Base-by-base conservation (phyloP, 2,113 vertebrate species). In the Vanacampus margaritifer region DNA sequence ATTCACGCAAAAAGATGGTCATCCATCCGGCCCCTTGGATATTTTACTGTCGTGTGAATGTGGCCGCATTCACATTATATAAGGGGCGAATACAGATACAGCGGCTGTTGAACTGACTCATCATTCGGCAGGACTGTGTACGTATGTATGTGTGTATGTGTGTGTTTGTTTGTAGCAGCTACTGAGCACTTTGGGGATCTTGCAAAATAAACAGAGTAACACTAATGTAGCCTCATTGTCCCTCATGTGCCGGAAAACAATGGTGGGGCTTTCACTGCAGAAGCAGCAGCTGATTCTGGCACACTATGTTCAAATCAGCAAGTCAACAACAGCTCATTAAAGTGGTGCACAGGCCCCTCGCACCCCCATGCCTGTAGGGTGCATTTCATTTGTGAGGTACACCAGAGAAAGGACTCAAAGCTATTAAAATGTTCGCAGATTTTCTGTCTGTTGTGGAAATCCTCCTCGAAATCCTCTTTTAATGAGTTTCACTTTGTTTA, bases 161-260 rank as follows among this genome's bases (percentile, higher is more conserved):
- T 48, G 50, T 45, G 6, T 23, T 10, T 43, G 54, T 76, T 80
- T 68, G 53, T 66, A 77, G 82, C 80, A 81, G 72, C 54, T 1
- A 13, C 56, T 67, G 71, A 11, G 65, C 43, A 75, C 58, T 66
- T 74, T 76, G 81, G 75, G 81, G 79, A 72, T 35, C 65, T 68
- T 65, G 74, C 74, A 79, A 79, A 78, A 78, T 83, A 82, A 86
- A 84, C 74, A 84, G 70, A 73, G 67, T 70, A 78, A 74, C 73
- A 66, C 46, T 56, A 69, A 74, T 36, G 37, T 67, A 57, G 48
- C 65, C 48, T 58, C 54, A 43, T 53, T 64, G 66, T 71, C 74
- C 45, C 46, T 62, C 66, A 36, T 71, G 78, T 67, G 63, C 72
- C 67, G 73, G 72, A 76, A 68, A 76, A 57, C 66, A 64, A 54